Percentiles rank a stretch among this genome's conserved stretches.
phyloP scores from a whole-genome alignment of 2,113 vertebrate genomes.

The Gobiocypris rarus region DNA sequence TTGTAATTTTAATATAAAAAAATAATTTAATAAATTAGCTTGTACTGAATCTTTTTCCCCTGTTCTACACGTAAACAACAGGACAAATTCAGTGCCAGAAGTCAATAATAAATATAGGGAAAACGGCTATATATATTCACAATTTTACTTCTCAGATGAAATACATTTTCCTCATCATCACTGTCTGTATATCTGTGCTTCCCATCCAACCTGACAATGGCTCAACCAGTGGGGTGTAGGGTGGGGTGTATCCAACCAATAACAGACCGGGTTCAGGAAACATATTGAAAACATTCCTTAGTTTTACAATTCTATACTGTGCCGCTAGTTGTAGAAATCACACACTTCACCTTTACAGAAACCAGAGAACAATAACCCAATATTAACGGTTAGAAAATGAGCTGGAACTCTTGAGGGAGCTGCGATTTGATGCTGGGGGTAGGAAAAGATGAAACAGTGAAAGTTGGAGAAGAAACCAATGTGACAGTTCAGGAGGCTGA shows the following conservation, averaged over 20 bases:
- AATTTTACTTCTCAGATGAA: no score
- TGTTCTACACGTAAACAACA: no score
- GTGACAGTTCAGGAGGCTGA: constrained; percentile 32
- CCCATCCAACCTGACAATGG: no score
- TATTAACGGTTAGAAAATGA: constrained; percentile 28
- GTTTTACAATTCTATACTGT: not conserved
- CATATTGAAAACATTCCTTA: not conserved
- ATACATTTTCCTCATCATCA: no score
- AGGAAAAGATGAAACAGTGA: constrained; percentile 13
- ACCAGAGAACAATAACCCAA: constrained; percentile 18
- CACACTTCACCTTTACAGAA: not conserved
- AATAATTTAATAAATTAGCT: no score
- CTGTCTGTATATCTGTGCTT: no score
- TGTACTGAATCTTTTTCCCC: no score
- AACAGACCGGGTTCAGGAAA: not conserved
- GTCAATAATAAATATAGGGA: no score
- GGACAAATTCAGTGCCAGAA: no score
- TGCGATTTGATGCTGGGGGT: constrained; percentile 26
- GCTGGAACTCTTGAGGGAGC: constrained; percentile 12
- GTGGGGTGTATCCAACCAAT: not conserved
- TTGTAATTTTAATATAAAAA: no score
- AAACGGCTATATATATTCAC: no score
- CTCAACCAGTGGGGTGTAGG: not conserved
- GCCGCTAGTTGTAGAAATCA: not conserved
- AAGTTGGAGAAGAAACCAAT: constrained; percentile 2